phyloP scores from a whole-genome alignment of 2,888 invertebrate genomes.

The Lomographa bimaculata region DNA sequence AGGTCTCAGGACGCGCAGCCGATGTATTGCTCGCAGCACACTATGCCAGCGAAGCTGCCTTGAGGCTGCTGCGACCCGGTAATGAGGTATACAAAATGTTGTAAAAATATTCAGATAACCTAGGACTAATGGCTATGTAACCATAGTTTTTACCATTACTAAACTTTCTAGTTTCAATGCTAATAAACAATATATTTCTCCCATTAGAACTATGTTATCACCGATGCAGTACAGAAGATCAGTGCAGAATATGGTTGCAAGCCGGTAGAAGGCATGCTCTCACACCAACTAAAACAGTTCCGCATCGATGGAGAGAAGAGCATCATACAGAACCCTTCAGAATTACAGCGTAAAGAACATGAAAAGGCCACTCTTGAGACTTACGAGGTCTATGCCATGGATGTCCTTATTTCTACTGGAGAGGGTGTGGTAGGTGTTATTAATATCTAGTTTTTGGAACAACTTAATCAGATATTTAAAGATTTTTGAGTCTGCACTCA shows the following conservation, averaged over 20 bases:
- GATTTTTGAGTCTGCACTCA: no score
- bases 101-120: no score
- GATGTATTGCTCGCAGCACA: constrained; percentile 98
- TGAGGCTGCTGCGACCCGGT: constrained; percentile 95
- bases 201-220: constrained; percentile 95
- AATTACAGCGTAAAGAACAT: constrained; percentile 98
- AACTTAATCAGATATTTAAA: no score
- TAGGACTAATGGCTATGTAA: no score
- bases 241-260: constrained; percentile 97
- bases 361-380: constrained; percentile 98
- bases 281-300: constrained; percentile 97
- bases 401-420: constrained; percentile 98
- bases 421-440: constrained; percentile 90
- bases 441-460: no score
- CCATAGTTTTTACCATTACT: no score
- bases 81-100: constrained; percentile 86
- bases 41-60: constrained; percentile 96
- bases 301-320: constrained; percentile 98
- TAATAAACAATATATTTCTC: constrained; percentile 24
- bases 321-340: constrained; percentile 94
- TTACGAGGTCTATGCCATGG: constrained; percentile 99
- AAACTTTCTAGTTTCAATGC: no score
- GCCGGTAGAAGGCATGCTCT: constrained; percentile 98
- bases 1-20: constrained; percentile 94
- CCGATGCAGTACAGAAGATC: constrained; percentile 96